phyloP scores from a whole-genome alignment of 2,113 vertebrate genomes.

The Pedionomus torquatus region DNA sequence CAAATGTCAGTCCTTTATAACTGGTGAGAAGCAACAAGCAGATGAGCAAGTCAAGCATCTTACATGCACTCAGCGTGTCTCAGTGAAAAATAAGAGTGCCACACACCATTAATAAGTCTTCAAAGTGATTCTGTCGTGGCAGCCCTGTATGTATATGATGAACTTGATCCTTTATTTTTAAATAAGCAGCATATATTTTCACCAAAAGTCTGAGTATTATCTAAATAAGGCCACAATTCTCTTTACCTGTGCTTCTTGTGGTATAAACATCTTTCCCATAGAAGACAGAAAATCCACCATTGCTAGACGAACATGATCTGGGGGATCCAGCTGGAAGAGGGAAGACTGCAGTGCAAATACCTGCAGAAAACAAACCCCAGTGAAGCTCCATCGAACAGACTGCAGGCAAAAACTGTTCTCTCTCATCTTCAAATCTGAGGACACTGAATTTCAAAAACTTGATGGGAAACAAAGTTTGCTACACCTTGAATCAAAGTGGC shows the following conservation, averaged over 20 bases:
- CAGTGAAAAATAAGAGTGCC: background rate
- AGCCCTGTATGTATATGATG: background rate
- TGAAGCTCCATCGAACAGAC: background rate
- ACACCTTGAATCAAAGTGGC: background rate
- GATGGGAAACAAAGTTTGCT: background rate
- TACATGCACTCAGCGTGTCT: background rate
- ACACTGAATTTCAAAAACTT: background rate
- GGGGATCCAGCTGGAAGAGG: conserved; percentile 76
- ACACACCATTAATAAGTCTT: background rate
- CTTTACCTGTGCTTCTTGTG: conserved; percentile 84
- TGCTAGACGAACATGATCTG: conserved; percentile 80
- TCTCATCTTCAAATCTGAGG: background rate
- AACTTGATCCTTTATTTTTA: background rate
- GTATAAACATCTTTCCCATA: conserved; percentile 84
- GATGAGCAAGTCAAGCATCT: background rate
- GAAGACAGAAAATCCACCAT: conserved; percentile 84
- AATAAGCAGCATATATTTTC: background rate
- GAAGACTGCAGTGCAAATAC: conserved; percentile 78
- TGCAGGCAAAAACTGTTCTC: background rate
- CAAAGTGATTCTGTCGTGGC: background rate
- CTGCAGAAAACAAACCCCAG: conserved; percentile 61
- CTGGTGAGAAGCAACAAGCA: background rate
- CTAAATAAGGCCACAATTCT: background rate
- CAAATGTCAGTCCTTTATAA: background rate
- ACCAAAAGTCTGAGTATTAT: background rate